Conservation (phyloP, 2,888 invertebrate genomes). For the Sclerodermus sp. region DNA sequence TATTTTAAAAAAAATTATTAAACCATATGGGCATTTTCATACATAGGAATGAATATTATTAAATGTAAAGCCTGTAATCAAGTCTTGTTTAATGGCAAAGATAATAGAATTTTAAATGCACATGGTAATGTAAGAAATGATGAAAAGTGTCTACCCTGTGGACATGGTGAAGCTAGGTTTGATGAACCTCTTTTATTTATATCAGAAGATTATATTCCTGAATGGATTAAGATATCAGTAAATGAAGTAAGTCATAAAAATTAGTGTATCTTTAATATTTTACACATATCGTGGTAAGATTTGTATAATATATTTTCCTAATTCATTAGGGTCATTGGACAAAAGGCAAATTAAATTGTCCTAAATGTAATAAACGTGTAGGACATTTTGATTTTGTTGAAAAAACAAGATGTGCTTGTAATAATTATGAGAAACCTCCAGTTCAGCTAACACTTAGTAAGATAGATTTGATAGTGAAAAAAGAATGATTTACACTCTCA, state of each 20-base stretch:
- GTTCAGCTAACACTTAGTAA: conserved; percentile 25
- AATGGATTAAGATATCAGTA: conserved; percentile 22
- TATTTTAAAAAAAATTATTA: too few species aligned
- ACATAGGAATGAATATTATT: conserved; percentile 14
- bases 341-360: conserved; percentile 29
- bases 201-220: conserved; percentile 21
- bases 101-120: conserved; percentile 16
- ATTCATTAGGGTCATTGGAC: conserved; percentile 31
- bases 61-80: conserved; percentile 28
- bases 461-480: conserved; percentile 19
- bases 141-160: too few species aligned
- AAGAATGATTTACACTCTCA: neutral
- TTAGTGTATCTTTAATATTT: neutral
- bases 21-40: too few species aligned
- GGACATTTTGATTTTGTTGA: conserved; percentile 31
- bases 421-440: conserved; percentile 15
- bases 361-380: conserved; percentile 29
- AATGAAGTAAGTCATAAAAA: conserved; percentile 20
- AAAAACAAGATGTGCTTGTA: conserved; percentile 23
- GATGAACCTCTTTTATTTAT: conserved; percentile 19
- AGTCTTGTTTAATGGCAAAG: conserved; percentile 12
- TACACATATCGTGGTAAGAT: neutral
- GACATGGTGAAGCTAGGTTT: conserved; percentile 1
- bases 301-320: neutral
- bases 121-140: conserved; percentile 19